Evolutionary conservation across 2,888 invertebrate species (phyloP).

Genomic region (Epirrita christyi): DNA sequence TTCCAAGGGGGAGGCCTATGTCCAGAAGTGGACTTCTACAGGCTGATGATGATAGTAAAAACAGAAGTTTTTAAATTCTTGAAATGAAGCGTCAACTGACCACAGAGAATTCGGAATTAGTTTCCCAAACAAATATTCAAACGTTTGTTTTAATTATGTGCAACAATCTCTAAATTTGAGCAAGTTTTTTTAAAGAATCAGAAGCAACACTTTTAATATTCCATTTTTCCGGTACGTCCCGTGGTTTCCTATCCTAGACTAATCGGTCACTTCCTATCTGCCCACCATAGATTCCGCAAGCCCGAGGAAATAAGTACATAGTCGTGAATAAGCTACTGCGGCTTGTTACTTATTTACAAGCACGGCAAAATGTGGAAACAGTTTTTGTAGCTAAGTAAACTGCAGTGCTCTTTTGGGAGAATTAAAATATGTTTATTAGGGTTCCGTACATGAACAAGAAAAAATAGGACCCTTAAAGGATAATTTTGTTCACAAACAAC

Average conservation of each 20-base stretch:
- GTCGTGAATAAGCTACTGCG: slow-evolving; percentile 33
- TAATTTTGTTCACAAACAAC: no score
- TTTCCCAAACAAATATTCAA: slow-evolving; percentile 20
- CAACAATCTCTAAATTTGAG: no score
- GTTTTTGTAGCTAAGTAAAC: slow-evolving; percentile 14
- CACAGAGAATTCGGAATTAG: slow-evolving; percentile 8
- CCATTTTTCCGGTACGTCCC: slow-evolving; percentile 20
- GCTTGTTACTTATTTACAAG: slow-evolving; percentile 35
- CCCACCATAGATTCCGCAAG: slow-evolving; percentile 29
- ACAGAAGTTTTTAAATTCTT: no score
- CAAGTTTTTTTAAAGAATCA: no score
- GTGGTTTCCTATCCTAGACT: slow-evolving; percentile 28
- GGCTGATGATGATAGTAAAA: no score
- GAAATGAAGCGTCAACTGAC: neutral
- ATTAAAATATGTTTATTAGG: neutral
- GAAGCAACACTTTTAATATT: no score
- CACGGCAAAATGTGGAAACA: slow-evolving; percentile 24
- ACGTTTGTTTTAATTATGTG: slow-evolving; percentile 17
- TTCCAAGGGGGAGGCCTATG: no score
- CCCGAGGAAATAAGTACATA: slow-evolving; percentile 30
- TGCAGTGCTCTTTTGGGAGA: slow-evolving; percentile 11
- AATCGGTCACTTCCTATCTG: slow-evolving; percentile 35
- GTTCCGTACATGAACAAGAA: no score
- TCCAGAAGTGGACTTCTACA: no score
- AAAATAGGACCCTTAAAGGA: no score